These are phyloP conservation scores for Scolanthus callimorphus DNA, from an alignment of 92 coral and sea anemone genomes.

Conservation along the genomic window DNA sequence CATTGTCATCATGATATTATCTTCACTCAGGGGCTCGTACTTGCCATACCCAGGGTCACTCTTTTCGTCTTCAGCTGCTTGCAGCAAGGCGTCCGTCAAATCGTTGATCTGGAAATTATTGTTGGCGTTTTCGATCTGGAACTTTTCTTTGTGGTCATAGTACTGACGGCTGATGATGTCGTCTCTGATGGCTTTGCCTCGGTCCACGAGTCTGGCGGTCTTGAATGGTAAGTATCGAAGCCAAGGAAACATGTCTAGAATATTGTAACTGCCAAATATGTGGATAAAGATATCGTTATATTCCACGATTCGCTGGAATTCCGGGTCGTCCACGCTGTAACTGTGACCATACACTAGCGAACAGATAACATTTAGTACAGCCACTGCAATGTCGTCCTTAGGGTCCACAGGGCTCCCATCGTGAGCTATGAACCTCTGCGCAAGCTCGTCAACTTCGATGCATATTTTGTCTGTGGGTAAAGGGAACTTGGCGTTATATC, in stretches of 20 bases:
- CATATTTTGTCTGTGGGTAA: no score
- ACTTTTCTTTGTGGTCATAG: conserved; percentile 59
- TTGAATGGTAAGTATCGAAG: conserved; percentile 50
- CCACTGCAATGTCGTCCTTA: conserved; percentile 52
- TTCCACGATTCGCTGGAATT: conserved; percentile 59
- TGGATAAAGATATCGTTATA: conserved; percentile 60
- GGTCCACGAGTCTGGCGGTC: conserved; percentile 38
- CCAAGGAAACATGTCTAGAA: conserved; percentile 70
- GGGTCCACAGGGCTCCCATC: conserved; percentile 66
- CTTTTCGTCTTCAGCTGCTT: conserved; percentile 48
- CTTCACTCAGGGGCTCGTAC: conserved; percentile 37
- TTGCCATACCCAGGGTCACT: no score
- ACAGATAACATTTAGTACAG: no score
- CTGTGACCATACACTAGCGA: conserved; percentile 74
- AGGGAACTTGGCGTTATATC: no score
- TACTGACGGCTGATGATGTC: conserved; percentile 53
- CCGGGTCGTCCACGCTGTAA: conserved; percentile 62
- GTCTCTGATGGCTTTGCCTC: conserved; percentile 53
- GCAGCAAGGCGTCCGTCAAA: conserved; percentile 66
- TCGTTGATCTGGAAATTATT: conserved; percentile 58
- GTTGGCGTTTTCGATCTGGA: conserved; percentile 52
- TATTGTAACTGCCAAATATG: conserved; percentile 58
- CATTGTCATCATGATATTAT: conserved; percentile 71
- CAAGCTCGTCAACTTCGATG: conserved; percentile 41
- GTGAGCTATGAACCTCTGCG: conserved; percentile 28